Evolutionary conservation across 2,797 vertebrate species (phyloP), one percentile per base, ranked within the genome.

Genomic region (Hybognathus amarus): DNA sequence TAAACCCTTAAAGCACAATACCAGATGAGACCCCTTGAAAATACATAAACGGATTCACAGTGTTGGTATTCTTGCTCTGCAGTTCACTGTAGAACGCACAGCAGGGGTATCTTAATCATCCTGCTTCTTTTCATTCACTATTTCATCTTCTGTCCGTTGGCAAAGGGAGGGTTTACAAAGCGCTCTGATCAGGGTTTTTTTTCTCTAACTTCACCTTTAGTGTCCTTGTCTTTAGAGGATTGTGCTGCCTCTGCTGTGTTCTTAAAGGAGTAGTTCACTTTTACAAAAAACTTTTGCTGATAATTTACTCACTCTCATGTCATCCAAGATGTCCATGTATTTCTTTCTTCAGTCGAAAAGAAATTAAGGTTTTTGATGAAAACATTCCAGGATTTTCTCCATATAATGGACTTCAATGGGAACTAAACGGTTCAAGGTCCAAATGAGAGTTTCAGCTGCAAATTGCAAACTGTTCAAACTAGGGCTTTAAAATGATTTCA

Each of bases 71-170:
- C 36, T 68, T 59, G 63, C 40, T 40, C 24, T 7, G 18, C 77
- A 56, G 56, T 56, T 20, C 54, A 69, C 7, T 33, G 47, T 40
- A 36, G 70, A 30, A 30, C 18, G 15, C 66, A 68, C 85, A 83
- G 50, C 61, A 61, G 50, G 66, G 54, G 38, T 27, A 38, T 27
- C 30, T 47, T 79, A 64, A 80, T 69, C 13, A 61, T 30, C 50
- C 52, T 61, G 24, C 74, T 67, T 75, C 3, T 75, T 45, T 73
- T 38, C 45, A 77, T 61, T 68, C 52, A 63, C 40, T 69, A 22
- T 40, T 67, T 79, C 56, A 77, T 59, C 30, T 24, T 54, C 83
- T 68, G 38, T 40, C 13, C 18, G 15, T 68, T 75, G 67, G 52
- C 61, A 69, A 56, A 73, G 54, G 17, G 5, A 69, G 22, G 36